Evolutionary conservation across 2,888 invertebrate genomes (phyloP).

Genomic region (Panopea generosa): DNA sequence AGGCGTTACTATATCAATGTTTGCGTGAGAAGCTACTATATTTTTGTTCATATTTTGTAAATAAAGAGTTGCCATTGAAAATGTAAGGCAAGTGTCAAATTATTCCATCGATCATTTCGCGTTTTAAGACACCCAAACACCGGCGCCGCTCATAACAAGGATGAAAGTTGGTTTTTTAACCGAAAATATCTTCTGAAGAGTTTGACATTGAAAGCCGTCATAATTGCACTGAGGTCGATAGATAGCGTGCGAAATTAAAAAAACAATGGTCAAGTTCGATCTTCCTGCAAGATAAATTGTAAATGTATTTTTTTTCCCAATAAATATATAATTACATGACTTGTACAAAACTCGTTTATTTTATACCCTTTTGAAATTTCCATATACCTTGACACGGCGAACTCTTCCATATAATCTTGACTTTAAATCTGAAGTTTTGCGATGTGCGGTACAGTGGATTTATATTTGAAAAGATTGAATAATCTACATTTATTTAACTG

Average conservation of each 20-base stretch:
- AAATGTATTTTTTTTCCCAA: no score
- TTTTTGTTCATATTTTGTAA: slow-evolving; percentile 8
- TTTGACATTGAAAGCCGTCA: slow-evolving; percentile 15
- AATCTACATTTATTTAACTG: no score
- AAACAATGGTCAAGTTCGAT: slow-evolving; percentile 14
- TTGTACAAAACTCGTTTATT: slow-evolving; percentile 17
- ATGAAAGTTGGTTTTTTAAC: slow-evolving; percentile 20
- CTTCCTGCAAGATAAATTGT: no score
- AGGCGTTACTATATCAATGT: not conserved
- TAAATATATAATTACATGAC: slow-evolving; percentile 24
- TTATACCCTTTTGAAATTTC: slow-evolving; percentile 17
- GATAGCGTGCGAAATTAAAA: slow-evolving; percentile 34
- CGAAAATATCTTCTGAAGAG: not conserved
- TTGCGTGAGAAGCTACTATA: slow-evolving; percentile 25
- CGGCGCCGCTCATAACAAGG: not conserved
- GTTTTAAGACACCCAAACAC: slow-evolving; percentile 1
- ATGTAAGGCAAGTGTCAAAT: slow-evolving; percentile 25
- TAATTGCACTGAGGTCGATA: slow-evolving; percentile 20
- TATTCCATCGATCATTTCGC: slow-evolving; percentile 16
- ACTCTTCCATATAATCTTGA: slow-evolving; percentile 10
- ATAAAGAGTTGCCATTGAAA: slow-evolving; percentile 9
- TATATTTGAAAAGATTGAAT: no score
- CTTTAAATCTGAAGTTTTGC: no score
- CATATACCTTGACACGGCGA: slow-evolving; percentile 15
- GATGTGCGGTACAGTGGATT: no score